Base-by-base conservation (phyloP, 64 coral and sea anemone species). In the Cladopsammia gracilis region DNA sequence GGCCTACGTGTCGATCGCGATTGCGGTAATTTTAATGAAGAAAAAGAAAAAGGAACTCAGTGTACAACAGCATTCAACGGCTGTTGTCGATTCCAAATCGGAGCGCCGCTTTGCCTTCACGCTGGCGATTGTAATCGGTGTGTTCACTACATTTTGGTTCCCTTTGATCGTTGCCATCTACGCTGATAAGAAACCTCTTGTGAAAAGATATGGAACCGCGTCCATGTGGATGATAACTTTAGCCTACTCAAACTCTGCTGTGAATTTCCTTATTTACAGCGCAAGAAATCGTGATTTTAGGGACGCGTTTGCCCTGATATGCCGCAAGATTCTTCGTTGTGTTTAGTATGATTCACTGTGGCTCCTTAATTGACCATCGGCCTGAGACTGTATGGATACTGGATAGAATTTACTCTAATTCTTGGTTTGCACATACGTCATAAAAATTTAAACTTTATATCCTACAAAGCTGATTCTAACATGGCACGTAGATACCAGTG, bases 181-280 rank as follows among this genome's bases (percentile, higher is more conserved):
- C 49, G 19, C 52, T 54, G 43, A n/a, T 45, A 71, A 48, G 42
- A 47, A 75, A 23, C 44, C 65, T n/a, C 72, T 89, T n/a, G 54
- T 67, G 18, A 58, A 89, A 34, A 57, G 76, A 9, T 42, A 70
- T 62, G 87, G 87, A 11, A 22, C 56, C 13, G 69, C 52, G 25
- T 89, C 61, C 72, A 89, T 89, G 87, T 71, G 69, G 69, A 71
- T 71, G 2, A 5, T n/a, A 71, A 34, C 69, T 42, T 71, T 71
- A 42, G 69, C 69, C 12, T 25, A 64, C 4, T 76, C 53, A 20
- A 77, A 89, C 45, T 90, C 88, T 14, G 69, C 86, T 64, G 58
- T 88, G 68, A 88, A 88, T 22, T 88, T 88, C 58, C 22, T 75
- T 18, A 88, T 88, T n/a, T 88, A 88, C 70, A 88, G 86, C 58